Base-by-base conservation (phyloP, 2,797 vertebrate species). In the Lepus townsendii region DNA sequence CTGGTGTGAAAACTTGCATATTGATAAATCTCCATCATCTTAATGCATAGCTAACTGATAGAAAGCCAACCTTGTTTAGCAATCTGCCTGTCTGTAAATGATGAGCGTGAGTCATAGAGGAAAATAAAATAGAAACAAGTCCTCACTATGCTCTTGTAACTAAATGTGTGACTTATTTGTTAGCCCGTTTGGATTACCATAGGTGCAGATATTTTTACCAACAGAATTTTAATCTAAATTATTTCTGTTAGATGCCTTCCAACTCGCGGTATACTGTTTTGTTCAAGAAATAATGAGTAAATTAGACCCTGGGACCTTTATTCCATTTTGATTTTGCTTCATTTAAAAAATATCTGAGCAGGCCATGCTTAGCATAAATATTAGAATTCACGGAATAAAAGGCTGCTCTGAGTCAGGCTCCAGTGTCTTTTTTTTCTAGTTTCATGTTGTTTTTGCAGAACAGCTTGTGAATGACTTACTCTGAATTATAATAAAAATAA, bases 401-500 rank as follows among this genome's bases (percentile, higher is more conserved):
- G 32, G 11, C 42, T 87, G 54, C 65, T 91, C 60, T 83, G 69
- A 80, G 50, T 95, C 72, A 65, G 83, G 78, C 87, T 95, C 83
- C n/a, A 88, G 79, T 78, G 57, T 68, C 50, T 80, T 91, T 94
- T 73, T 80, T 90, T 90, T 82, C 84, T 65, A 78, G 90, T 79
- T 84, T 77, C 66, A 65, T 93, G 60, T 90, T 91, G 42, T 83
- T 91, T 96, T 92, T 91, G 83, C 14, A 83, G 79, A 96, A 88
- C 84, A 95, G 86, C 79, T 96, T 93, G 80, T 86, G 89, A 96
- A 83, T 91, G 86, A 96, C 92, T 92, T 90, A 83, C 76, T 96
- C 94, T 86, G 32, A 95, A 94, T 96, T 91, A 94, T 91, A 95
- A 95, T 96, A 93, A 83, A 96, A 96, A 88, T 92, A 92, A 90